Evolutionary conservation across 2,888 invertebrate genomes (phyloP), one percentile per base, ranked within the genome.

Genomic region (Endotricha flammealis): DNA sequence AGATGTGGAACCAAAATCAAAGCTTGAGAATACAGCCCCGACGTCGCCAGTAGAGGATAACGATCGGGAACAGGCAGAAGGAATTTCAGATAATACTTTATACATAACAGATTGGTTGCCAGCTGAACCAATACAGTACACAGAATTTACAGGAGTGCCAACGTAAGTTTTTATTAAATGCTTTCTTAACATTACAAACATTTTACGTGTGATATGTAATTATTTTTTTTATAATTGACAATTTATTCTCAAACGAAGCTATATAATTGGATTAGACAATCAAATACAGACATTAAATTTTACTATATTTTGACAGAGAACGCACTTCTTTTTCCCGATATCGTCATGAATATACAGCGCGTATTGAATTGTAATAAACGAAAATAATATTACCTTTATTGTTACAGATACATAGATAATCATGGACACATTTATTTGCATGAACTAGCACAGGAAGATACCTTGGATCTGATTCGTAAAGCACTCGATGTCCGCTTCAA

Each of bases 21-120:
- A 59, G 7, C 39, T 44, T 0, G 54, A 54, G 4, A 51, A 42
- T 22, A 43, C 33, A n/a, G n/a, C n/a, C 1, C 43, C 56, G 1
- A 51, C 60, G 0, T 56, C 64, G 0, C 50, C 57, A 0, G 42
- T 49, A 2, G 61, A 59, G 8, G 32, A 24, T 28, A 55, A 62
- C 2, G 54, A 59, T 5, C 33, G 32, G 7, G 40, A 46, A 2
- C 10, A 16, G 2, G 22, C 11, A 1, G 17, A 32, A 3, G 56
- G 55, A n/a, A n/a, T n/a, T 11, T n/a, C 46, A 16, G 44, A 59
- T 0, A 62, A 68, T 36, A 67, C 74, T 0, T 47, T 82, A 8
- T 76, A 73, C 36, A 69, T 85, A 46, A 67, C 76, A 0, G 82
- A 89, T 32, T 94, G 94, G 94, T 53, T 89, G 30, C 88, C 90